Base-by-base conservation (phyloP, 2,797 vertebrate species). In the Ctenopoma kingsleyae region DNA sequence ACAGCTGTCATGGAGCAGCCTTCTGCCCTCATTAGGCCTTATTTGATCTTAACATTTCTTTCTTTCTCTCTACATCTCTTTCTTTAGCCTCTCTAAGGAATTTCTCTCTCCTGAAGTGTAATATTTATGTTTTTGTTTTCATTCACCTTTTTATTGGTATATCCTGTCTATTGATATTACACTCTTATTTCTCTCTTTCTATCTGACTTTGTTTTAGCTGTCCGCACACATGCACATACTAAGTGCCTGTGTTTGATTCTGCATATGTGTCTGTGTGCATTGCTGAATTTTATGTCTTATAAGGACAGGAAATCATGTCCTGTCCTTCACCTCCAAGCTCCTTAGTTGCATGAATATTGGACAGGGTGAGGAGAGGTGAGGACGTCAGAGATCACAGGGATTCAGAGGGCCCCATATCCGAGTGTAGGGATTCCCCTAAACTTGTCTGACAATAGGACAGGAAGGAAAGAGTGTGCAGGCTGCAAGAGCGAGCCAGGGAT, bases 1-100 rank as follows among this genome's bases (percentile, higher is more conserved):
- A 95, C 90, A 91, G 93, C 91, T 96, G 95, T 94, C 94, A 92
- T 20, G 91, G 92, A 93, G 90, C 78, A 74, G 46, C 66, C 72
- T 76, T 53, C 62, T 76, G 61, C 68, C 53, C 81, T 89, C 76
- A 85, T 87, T 87, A 83, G 50, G 60, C 57, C 54, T 63, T 41
- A 50, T 69, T 80, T 72, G 17, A 40, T 19, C 52, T 71, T n/a
- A 16, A 15, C 54, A 56, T 69, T 48, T 67, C 50, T 78, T 51
- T 76, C 59, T 67, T 5, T 48, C 36, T 57, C 49, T 46, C 23
- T 30, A 51, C 38, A 48, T 54, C 8, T 16, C 11, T 1, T 40
- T 40, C 15, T 40, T 40, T 16, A 54, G 7, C 48, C 17, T 65
- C 36, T 44, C 6, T 55, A 27, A 44, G 17, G 43, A 19, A 16